Evolutionary conservation across 2,797 vertebrate species (phyloP), one percentile per base, ranked within the genome.

Genomic region (Ispidina lecontei): DNA sequence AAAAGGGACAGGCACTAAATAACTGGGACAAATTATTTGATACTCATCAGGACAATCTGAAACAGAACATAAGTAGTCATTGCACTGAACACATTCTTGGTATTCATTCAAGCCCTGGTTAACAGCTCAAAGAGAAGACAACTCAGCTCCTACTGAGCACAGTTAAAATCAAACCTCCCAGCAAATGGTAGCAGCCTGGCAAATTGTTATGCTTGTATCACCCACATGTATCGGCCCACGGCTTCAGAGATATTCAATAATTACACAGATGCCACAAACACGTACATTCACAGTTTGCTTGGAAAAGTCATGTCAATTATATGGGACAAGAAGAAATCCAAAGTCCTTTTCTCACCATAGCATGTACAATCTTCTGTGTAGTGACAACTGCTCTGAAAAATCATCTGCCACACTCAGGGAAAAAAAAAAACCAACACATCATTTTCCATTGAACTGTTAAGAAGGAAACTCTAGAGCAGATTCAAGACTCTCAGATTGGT

Each of bases 11-110:
- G 74, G 10, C 1, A 0, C 74, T 76, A 82, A 80, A 62, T 77
- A 91, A 91, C 71, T 76, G 54, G 74, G 80, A 93, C 77, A 92
- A 93, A 84, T 76, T 63, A 73, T 18, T 16, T 52, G 71, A 90
- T 75, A 90, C 12, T 19, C 77, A 90, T 79, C 47, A 47, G 33
- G 74, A 84, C 65, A 88, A 44, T 49, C 5, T 1, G 37, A 62
- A 89, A 84, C 22, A 59, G 44, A 76, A 67, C 29, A 75, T 65
- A 65, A 77, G 49, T 4, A 67, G 74, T 68, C 64, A 33, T 4
- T 52, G 60, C 80, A 88, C 37, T 75, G 58, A 84, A 63, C 33
- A 43, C 44, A 56, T 87, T 76, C 54, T 81, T 73, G 28, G 29
- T 86, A 68, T 41, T 84, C 64, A 37, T 64, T 91, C 71, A 82